Evolutionary conservation across 2,113 vertebrate species (phyloP).

Genomic region (Cichladusa arquata): DNA sequence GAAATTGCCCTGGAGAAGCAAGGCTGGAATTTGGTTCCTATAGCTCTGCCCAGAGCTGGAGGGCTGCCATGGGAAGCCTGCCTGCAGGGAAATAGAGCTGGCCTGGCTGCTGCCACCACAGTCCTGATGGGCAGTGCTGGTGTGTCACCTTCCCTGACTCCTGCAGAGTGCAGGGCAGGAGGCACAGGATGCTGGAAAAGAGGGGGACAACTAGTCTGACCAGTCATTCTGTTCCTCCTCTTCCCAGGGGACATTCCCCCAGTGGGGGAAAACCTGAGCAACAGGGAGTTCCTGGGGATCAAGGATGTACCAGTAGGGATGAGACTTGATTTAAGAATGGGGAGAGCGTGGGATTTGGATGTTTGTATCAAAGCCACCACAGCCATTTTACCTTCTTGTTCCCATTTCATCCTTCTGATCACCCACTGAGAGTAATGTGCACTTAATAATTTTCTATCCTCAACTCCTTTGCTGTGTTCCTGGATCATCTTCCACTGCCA

Average conservation of each 20-base stretch:
- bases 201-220: background rate
- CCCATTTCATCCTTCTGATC: background rate
- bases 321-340: background rate
- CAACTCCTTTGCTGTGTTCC: background rate
- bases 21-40: background rate
- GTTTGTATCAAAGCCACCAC: background rate
- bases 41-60: background rate
- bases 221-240: background rate
- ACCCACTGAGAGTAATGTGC: rapidly evolving
- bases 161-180: background rate
- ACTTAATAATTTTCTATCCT: background rate
- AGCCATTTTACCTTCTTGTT: background rate
- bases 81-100: background rate
- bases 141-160: background rate
- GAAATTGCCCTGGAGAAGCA: background rate
- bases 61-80: background rate
- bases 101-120: background rate
- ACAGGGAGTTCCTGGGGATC: background rate
- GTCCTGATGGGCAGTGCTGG: rapidly evolving
- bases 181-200: background rate
- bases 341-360: background rate
- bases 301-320: background rate
- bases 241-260: background rate
- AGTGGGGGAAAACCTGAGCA: rapidly evolving
- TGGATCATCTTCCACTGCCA: background rate